A percentile compares a stretch with the other conserved stretches of the same genome.
phyloP scores from a whole-genome alignment of 1,140 invertebrate species.

The Drosophila prosaltans region DNA sequence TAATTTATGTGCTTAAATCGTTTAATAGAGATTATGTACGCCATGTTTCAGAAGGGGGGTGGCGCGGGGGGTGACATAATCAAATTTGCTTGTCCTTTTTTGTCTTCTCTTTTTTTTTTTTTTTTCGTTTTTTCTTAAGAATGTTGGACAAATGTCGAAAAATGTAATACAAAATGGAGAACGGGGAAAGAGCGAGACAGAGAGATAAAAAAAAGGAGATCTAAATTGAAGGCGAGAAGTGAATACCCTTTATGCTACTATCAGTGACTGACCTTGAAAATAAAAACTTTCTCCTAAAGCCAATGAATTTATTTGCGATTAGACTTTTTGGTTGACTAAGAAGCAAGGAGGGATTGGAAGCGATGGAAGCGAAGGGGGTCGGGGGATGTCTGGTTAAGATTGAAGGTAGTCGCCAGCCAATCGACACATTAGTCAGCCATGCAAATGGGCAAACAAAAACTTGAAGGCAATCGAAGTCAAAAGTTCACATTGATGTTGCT shows the following conservation, averaged over 20 bases:
- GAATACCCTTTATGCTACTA: conserved; percentile 4
- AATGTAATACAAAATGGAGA: conserved; percentile 42
- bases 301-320: conserved; percentile 73
- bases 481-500: conserved; percentile 62
- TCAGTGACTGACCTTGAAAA: not conserved
- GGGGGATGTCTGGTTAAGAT: not conserved
- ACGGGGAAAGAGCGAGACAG: conserved; percentile 7
- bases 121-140: conserved; percentile 47
- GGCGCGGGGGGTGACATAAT: conserved; percentile 54
- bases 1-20: conserved; percentile 79
- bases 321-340: conserved; percentile 25
- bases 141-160: conserved; percentile 41
- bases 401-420: conserved; percentile 41
- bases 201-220: not conserved
- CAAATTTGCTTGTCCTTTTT: conserved; percentile 49
- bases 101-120: not conserved
- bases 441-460: conserved; percentile 54
- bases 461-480: conserved; percentile 55
- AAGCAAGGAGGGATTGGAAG: too few species aligned
- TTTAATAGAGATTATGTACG: conserved; percentile 78
- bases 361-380: not conserved
- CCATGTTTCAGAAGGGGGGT: conserved; percentile 44
- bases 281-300: conserved; percentile 52
- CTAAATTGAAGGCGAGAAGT: conserved; percentile 4
- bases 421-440: conserved; percentile 53